Evolutionary conservation across 2,113 vertebrate species (phyloP).

Genomic region (Myanophis thanlyinensis): DNA sequence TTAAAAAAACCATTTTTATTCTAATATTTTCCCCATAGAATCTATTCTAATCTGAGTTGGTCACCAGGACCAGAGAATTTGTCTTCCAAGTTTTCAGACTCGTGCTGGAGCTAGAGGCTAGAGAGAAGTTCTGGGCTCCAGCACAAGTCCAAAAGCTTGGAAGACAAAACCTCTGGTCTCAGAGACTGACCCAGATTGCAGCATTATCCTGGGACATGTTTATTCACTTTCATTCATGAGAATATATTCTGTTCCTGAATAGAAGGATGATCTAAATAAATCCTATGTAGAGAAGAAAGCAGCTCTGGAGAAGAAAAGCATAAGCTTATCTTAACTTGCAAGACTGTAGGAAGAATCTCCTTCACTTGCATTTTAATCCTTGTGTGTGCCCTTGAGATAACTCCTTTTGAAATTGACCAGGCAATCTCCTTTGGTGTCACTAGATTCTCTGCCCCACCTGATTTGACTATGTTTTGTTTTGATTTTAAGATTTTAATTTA

Average conservation of each 20-base stretch:
- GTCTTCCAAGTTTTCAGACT: not conserved
- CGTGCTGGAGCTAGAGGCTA: not conserved
- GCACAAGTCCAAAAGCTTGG: not conserved
- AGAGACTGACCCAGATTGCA: too few species aligned
- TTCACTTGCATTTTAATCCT: not conserved
- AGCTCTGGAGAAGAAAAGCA: not conserved
- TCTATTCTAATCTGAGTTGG: not conserved
- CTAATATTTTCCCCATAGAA: not conserved
- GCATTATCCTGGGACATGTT: not conserved
- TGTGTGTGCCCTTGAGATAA: not conserved
- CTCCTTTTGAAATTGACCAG: not conserved
- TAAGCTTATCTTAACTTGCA: not conserved
- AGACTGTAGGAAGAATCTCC: not conserved
- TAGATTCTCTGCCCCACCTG: not conserved
- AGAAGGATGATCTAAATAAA: not conserved
- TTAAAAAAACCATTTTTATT: not conserved
- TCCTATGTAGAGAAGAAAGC: not conserved
- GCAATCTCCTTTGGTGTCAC: not conserved
- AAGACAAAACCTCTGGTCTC: too few species aligned
- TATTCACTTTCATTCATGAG: not conserved
- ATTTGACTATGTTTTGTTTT: not conserved
- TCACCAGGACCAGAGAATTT: not conserved
- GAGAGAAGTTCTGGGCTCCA: not conserved
- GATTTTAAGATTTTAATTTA: not conserved
- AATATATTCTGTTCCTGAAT: not conserved